Evolutionary conservation across 2,888 invertebrate genomes (phyloP), one percentile per base, ranked within the genome.

Genomic region (Zonitis immaculata): DNA sequence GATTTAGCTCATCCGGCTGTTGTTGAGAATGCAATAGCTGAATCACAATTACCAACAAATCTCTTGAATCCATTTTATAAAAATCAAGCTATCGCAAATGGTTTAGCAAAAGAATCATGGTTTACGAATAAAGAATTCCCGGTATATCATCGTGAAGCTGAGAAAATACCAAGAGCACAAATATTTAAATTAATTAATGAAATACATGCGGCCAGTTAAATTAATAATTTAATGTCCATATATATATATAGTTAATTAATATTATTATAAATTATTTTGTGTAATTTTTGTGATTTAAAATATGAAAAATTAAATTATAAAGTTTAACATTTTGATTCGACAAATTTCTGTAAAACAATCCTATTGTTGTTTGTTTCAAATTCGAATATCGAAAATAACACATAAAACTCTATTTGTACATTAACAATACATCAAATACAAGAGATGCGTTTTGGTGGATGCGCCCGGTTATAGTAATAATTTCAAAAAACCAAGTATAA

Each of bases 51-150:
- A n/a, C 89, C 90, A 0, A 76, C 82, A 0, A 83, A 88, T 54
- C 75, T 88, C 25, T 75, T 81, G 46, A 88, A 87, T 69, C 80
- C 81, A 43, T 91, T 91, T 73, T 91, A 89, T 72, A 88, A 86
- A 65, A 86, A 91, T 74, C 90, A 90, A 0, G 73, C 78, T 1
- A 82, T 89, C 9, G 90, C 87, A 6, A 84, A 83, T 6, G 85
- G 83, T 0, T 77, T 91, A 8, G 90, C 91, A 1, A 85, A 85
- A 65, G 88, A 87, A 64, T 89, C 90, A 0, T 89, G 89, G 87
- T 83, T 89, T 61, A 81, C 83, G 0, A 81, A 86, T 60, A 88
- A 88, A 67, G 89, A 90, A 72, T 87, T 85, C 80, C 87, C 85
- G 56, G 90, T 91, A 1, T 80, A 84, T 42, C 82, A 90, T 67